Evolutionary conservation across 2,113 vertebrate genomes (phyloP), one percentile per base, ranked within the genome.

Genomic region (Cyanoramphus novaezelandiae): DNA sequence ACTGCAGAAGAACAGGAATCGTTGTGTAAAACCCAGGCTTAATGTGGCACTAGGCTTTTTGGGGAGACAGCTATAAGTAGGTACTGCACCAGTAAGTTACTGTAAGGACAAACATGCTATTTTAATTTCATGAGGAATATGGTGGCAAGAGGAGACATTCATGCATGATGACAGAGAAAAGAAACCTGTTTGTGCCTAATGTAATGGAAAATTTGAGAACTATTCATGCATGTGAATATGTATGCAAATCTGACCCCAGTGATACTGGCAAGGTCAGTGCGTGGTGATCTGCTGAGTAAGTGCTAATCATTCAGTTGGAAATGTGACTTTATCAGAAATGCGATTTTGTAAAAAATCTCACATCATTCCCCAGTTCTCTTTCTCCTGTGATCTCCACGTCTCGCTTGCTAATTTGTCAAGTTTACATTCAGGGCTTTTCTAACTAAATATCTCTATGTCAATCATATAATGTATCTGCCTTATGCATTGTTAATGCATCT

Each of bases 161-260:
- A 88, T 93, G 39, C 41, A 76, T 91, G 70, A 63, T 81, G 57
- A 67, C 29, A 68, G 49, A 67, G 76, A 79, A 79, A 79, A 93
- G 11, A 90, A 83, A 50, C 43, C 28, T 67, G 76, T 91, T 94
- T 95, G 75, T 89, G 86, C 11, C 50, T 94, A 92, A 93, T 85
- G 79, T 94, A 92, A 92, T 80, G 93, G 92, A 97, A 82, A 94
- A 97, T 86, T 90, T 95, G 41, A 77, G 43, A 93, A 43, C 84
- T 72, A 90, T 72, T 93, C 84, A 75, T 71, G n/a, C 83, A 68
- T 94, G 65, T 86, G 47, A 96, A 86, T 95, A 65, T 29, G 16
- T 67, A 85, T 90, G 62, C 49, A 96, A 93, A 91, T 94, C 33
- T 89, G 75, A 95, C 86, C 53, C 69, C 7, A 13, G 33, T 72